Evolutionary conservation across 2,888 invertebrate genomes (phyloP).

Genomic region (Phanerotoma sp.): DNA sequence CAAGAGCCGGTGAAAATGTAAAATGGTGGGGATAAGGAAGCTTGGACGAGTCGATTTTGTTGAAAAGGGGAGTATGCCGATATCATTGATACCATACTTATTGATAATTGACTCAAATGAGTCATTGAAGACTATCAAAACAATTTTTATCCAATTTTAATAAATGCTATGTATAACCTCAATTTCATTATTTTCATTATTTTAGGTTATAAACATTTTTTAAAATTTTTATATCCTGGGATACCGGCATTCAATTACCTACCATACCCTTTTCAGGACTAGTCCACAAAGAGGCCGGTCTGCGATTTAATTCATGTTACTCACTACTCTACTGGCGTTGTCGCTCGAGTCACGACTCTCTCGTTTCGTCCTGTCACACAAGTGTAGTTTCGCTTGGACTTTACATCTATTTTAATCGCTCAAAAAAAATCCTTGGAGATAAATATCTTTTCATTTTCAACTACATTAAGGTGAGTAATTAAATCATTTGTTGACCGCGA

Average conservation of each 20-base stretch:
- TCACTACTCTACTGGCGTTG: slow-evolving; percentile 46
- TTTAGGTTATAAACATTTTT: slow-evolving; percentile 1
- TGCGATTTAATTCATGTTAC: slow-evolving; percentile 49
- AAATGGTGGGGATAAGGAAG: slow-evolving; percentile 57
- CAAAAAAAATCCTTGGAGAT: background rate
- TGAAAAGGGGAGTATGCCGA: slow-evolving; percentile 34
- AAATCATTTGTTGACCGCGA: background rate
- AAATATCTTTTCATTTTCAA: background rate
- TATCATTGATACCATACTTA: background rate
- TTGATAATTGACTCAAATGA: background rate
- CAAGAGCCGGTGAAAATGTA: slow-evolving; percentile 66
- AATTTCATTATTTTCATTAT: slow-evolving; percentile 11
- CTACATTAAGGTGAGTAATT: background rate
- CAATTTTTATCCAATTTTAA: background rate
- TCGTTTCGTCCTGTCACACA: slow-evolving; percentile 35
- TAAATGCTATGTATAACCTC: background rate
- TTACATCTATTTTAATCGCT: background rate
- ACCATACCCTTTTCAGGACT: slow-evolving; percentile 9
- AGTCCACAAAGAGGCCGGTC: slow-evolving; percentile 35
- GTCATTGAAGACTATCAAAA: slow-evolving; percentile 1
- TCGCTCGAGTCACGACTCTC: slow-evolving; percentile 35
- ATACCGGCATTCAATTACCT: slow-evolving; percentile 1
- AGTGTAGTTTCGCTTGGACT: slow-evolving; percentile 1
- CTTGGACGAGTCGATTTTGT: slow-evolving; percentile 50
- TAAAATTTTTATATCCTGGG: background rate